A percentile compares a stretch with the other conserved stretches of the same genome.
Evolutionary conservation across 23 tunicate genomes (phyloP).

Genomic region (Clavelina lepadiformis): DNA sequence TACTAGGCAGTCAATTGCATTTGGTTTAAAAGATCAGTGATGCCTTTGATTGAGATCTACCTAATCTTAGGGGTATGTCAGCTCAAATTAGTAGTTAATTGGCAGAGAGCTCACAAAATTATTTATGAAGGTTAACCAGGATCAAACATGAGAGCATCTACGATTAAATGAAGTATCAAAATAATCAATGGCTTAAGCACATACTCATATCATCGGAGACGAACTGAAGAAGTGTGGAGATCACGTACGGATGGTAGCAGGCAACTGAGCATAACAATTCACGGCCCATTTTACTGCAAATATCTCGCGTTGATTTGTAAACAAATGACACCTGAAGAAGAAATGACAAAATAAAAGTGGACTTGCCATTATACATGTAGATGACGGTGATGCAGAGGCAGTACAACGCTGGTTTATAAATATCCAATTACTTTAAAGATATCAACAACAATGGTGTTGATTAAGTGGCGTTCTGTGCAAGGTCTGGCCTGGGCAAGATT

Average conservation of each 20-base stretch:
- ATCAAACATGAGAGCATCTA: too few relatives aligned
- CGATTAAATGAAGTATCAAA: too few relatives aligned
- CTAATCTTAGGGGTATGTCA: too few relatives aligned
- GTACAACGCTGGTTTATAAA: neutral
- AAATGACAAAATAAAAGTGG: neutral
- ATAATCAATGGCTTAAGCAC: too few relatives aligned
- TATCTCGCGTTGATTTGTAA: constrained; percentile 74
- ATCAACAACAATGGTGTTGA: constrained; percentile 68
- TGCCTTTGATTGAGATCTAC: too few relatives aligned
- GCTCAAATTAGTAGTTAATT: too few relatives aligned
- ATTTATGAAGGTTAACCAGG: too few relatives aligned
- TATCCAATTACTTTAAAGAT: constrained; percentile 50
- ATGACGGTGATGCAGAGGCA: neutral
- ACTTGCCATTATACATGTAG: too few relatives aligned
- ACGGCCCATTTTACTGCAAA: constrained; percentile 90
- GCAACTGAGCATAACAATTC: constrained; percentile 65
- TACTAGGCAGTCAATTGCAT: too few relatives aligned
- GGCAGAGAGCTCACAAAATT: too few relatives aligned
- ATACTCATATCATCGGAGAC: constrained; percentile 29
- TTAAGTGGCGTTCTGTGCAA: constrained; percentile 59
- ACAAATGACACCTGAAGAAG: constrained; percentile 59
- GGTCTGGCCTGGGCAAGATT: constrained; percentile 81
- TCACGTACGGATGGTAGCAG: constrained; percentile 49
- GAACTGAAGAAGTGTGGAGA: constrained; percentile 58
- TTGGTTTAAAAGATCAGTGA: too few relatives aligned